Evolutionary conservation across 2,888 invertebrate genomes (phyloP).

Genomic region (Caenorhabditis angaria): DNA sequence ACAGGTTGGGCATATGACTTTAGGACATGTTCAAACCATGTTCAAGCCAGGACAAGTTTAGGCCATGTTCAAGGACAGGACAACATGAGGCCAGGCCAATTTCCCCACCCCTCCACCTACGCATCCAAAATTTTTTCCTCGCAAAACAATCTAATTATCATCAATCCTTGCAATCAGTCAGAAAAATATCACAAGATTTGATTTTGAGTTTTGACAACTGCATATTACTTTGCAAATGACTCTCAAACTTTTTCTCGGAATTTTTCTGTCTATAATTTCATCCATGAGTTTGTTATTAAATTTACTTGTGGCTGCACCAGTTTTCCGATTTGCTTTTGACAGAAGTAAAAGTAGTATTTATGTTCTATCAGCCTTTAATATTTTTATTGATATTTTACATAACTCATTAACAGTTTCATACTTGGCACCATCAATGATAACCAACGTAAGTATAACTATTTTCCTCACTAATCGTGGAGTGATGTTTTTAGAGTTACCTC

Average conservation of each 20-base stretch:
- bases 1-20: no score
- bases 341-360: conserved; percentile 41
- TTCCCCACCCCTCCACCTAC: conserved; percentile 5
- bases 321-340: conserved; percentile 23
- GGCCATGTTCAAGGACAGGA: no score
- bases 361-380: conserved; percentile 44
- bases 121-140: conserved; percentile 19
- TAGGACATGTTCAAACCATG: no score
- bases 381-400: conserved; percentile 44
- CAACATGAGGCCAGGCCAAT: no score
- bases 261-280: conserved; percentile 6
- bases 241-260: conserved; percentile 18
- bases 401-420: conserved; percentile 35
- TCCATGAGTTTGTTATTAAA: conserved; percentile 17
- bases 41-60: no score
- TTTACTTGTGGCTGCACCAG: conserved; percentile 18
- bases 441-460: neutral
- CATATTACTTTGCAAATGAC: no score
- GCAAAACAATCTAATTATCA: conserved; percentile 9
- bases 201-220: no score
- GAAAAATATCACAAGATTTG: no score
- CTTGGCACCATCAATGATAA: conserved; percentile 11
- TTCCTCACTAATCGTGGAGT: neutral
- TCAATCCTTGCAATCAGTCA: no score
- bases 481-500: no score